phyloP scores from a whole-genome alignment of 2,888 invertebrate genomes.

The Dascillus cervinus region DNA sequence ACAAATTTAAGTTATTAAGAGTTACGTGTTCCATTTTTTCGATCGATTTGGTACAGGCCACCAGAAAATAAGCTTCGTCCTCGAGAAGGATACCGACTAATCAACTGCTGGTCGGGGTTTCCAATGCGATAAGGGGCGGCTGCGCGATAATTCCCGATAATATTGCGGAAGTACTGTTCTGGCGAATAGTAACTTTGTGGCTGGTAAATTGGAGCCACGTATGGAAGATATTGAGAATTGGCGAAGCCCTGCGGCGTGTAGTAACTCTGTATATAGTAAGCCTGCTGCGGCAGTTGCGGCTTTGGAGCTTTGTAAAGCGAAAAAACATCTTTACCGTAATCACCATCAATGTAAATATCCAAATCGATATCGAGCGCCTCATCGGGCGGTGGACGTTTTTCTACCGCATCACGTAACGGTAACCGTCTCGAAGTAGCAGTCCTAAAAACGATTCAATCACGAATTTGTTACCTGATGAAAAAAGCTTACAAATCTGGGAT shows the following conservation, averaged over 20 bases:
- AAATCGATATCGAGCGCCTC: conserved; percentile 26
- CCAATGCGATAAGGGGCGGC: background rate
- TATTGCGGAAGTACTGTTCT: background rate
- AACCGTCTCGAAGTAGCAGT: conserved; percentile 43
- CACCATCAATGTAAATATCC: conserved; percentile 6
- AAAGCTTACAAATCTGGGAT: conserved; percentile 47
- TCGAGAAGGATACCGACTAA: background rate
- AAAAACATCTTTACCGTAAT: conserved; percentile 1
- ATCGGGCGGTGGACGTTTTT: conserved; percentile 47
- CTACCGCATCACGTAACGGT: conserved; percentile 65
- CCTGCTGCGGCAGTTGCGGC: background rate
- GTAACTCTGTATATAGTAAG: conserved; percentile 24
- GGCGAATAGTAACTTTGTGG: background rate
- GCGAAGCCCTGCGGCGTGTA: conserved; percentile 10
- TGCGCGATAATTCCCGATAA: background rate
- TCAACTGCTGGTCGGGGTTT: background rate
- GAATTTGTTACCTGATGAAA: background rate
- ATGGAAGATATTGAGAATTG: too few relatives aligned
- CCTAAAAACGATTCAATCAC: conserved; percentile 29
- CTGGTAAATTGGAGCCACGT: conserved; percentile 20
- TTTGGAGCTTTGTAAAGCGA: background rate
- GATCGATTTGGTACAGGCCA: too few relatives aligned
- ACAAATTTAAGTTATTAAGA: too few relatives aligned
- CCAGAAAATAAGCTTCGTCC: background rate
- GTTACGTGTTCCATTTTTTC: too few relatives aligned